Base-by-base conservation (phyloP, 1,140 invertebrate genomes). In the Anoplolepis gracilipes region DNA sequence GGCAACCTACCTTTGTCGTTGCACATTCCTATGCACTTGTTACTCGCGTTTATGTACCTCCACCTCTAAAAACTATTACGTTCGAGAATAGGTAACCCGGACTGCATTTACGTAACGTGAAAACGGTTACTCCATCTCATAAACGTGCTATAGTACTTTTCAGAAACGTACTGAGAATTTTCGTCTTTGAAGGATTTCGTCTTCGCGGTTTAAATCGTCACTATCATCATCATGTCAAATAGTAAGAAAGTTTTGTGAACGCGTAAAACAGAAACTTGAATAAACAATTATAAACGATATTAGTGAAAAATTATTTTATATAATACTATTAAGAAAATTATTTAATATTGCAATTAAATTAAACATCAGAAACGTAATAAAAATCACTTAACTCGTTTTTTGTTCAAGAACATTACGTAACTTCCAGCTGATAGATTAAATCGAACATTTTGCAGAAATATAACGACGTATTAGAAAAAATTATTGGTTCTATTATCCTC, bases 71-170 rank as follows among this genome's bases (percentile, higher is more conserved):
- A 72, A 6, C 33, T 81, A 72, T 69, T 39, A 79, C 33, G n/a
- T 36, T 42, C 25, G 53, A 30, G 49, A 36, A 13, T 72, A 57
- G 33, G 33, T 42, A 81, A 57, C 19, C 19, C 36, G 19, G 65
- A 72, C 46, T 81, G 25, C 78, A 72, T 42, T 72, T 72, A 30
- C 25, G 65, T 81, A 42, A 28, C 25, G 11, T 36, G 28, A 11
- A 28, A 81, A 81, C 36, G 78, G 65, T 81, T 81, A 72, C 25
- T 59, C 53, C 65, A 59, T 81, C 78, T 72, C 78, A 59, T 72
- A 81, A 81, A 70, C 49, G 77, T 72, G 53, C 49, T 22, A 42
- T 22, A n/a, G 11, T 33, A 53, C 42, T 81, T 81, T 81, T 57
- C 33, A 22, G 65, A 81, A 81, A 11, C 57, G 53, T 42, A 42